Evolutionary conservation across 2,113 vertebrate genomes (phyloP).

Genomic region (Puma concolor): DNA sequence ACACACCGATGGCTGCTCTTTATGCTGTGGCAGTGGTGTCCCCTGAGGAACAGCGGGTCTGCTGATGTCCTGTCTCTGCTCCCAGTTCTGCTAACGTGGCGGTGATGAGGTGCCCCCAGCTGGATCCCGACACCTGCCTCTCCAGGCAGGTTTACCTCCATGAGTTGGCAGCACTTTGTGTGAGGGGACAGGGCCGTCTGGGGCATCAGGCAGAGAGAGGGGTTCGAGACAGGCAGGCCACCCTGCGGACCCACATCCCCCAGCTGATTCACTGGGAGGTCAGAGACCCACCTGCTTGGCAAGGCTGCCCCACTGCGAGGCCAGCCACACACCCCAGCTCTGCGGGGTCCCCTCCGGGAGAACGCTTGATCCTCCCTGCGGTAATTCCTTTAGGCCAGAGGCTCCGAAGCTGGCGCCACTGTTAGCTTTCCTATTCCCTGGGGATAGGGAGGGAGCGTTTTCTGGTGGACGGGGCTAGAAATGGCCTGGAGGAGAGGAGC

Average conservation of each 20-base stretch:
- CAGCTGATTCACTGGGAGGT: background rate
- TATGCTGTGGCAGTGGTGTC: accelerated
- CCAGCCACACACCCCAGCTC: accelerated
- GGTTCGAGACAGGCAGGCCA: background rate
- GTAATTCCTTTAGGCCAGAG: background rate
- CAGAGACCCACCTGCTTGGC: background rate
- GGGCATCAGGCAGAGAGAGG: too few species aligned
- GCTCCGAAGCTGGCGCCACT: too few species aligned
- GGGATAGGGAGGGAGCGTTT: too few species aligned
- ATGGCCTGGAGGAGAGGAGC: background rate
- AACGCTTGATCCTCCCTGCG: background rate
- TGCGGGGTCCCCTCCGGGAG: accelerated
- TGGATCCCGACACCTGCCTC: background rate
- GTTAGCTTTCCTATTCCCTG: background rate
- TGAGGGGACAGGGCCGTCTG: background rate
- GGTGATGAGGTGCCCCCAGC: accelerated
- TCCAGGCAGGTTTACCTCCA: too few species aligned
- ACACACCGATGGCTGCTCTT: accelerated
- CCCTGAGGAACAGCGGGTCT: accelerated
- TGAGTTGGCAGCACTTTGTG: accelerated
- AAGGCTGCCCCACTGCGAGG: background rate
- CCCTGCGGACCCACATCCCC: background rate
- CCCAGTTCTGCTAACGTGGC: background rate
- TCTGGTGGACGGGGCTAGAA: background rate
- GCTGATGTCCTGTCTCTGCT: background rate